These are phyloP conservation scores for Knipowitschia caucasica DNA, from an alignment of 2,797 vertebrate genomes.

Conservation along the genomic window DNA sequence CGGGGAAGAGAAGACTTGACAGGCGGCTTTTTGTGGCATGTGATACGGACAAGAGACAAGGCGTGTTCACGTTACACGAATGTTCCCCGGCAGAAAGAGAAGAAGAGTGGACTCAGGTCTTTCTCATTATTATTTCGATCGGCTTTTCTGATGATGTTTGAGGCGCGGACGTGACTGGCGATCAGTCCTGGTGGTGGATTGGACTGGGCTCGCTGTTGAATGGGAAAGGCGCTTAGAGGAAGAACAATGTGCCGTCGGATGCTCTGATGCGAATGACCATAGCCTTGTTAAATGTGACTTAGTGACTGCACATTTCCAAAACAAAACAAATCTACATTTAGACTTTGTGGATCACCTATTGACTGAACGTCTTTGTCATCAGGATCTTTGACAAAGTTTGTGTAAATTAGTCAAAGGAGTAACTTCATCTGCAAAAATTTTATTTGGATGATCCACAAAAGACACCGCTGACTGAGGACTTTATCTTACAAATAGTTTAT, in stretches of 20 bases:
- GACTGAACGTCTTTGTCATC: constrained; percentile 57
- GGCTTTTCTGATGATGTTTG: constrained; percentile 22
- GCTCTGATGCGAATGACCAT: background rate
- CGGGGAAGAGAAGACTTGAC: constrained; percentile 33
- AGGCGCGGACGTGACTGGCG: constrained; percentile 25
- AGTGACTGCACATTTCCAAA: constrained; percentile 8
- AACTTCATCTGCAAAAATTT: background rate
- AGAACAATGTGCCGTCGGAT: constrained; percentile 28
- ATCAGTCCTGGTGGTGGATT: constrained; percentile 16
- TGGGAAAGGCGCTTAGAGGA: constrained; percentile 13
- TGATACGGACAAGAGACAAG: constrained; percentile 45
- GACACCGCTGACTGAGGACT: constrained; percentile 5
- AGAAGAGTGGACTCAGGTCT: constrained; percentile 14
- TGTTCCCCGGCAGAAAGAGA: constrained; percentile 37
- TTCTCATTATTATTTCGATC: background rate
- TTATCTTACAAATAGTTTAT: constrained; percentile 31
- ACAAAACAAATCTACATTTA: constrained; percentile 18
- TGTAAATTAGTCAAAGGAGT: constrained; percentile 1
- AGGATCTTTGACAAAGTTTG: constrained; percentile 39
- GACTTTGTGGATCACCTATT: constrained; percentile 66
- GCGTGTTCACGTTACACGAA: constrained; percentile 59
- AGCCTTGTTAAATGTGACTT: background rate
- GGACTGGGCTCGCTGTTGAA: constrained; percentile 41
- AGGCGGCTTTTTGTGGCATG: constrained; percentile 52
- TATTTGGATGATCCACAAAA: constrained; percentile 7